Base-by-base conservation (phyloP, 2,888 invertebrate species). In the Cremastinae sp. region DNA sequence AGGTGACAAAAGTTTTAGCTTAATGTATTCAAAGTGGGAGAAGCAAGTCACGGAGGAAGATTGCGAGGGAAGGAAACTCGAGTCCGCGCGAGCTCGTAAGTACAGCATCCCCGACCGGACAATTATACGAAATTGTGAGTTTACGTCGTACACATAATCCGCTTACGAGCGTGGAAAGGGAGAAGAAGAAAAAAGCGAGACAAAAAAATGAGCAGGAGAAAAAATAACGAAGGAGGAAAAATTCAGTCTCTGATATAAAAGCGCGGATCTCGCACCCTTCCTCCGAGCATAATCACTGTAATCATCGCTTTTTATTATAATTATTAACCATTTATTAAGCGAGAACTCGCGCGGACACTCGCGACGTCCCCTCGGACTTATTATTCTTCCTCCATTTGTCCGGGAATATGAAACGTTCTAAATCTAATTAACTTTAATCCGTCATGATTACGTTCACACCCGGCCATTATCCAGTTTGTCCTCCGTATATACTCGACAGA, bases 351-450 rank as follows among this genome's bases (percentile, higher is more conserved):
- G 41, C 65, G 59, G 43, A 39, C 59, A 53, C 22, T 47, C 39
- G 56, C 35, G 74, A 14, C 20, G 45, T 58, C 43, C 37, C 62
- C 74, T 45, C 53, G 18, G n/a, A 58, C 55, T n/a, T 56, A 59
- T 14, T 14, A 66, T 68, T 43, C 51, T 35, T 45, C 41, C 8
- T 20, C 69, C 75, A 75, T 78, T 75, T 45, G 41, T 61, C 51
- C 78, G 22, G 18, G n/a, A n/a, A 18, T n/a, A 72, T 76, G 79
- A 80, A 75, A 64, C 69, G 61, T 65, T 78, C 79, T 76, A 84
- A 86, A 86, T 86, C 84, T 81, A 85, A 88, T 88, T 86, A 85
- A 83, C 79, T 84, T 82, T 83, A 83, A 87, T 85, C 78, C 81
- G 73, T 78, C 80, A 72, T 80, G 81, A 83, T 84, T 81, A 80